Evolutionary conservation across 2,113 vertebrate species (phyloP), one percentile per base, ranked within the genome.

Genomic region (Riparia riparia): DNA sequence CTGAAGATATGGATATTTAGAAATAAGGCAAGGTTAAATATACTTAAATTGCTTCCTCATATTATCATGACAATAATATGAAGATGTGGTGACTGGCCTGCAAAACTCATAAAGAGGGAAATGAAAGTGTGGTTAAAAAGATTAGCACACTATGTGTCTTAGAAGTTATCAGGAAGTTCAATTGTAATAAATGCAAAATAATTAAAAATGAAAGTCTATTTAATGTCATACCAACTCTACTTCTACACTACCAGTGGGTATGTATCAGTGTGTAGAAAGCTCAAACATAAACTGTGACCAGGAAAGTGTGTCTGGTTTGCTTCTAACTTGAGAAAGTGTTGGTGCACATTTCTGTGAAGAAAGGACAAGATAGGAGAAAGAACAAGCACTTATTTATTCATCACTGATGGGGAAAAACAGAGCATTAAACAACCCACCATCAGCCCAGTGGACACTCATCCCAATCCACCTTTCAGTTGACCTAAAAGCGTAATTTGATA

Each of bases 1-100:
- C 20, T 39, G 28, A 86, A 82, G 65, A 73, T 68, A 92, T 14
- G 60, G 47, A 71, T 84, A 73, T 73, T 73, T 82, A 64, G 41
- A 68, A 89, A 84, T 41, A 80, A 80, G 12, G 41, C 14, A 73
- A 47, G 34, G 77, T 61, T 92, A 89, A 95, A 93, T 1, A 2
- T 49, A 66, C 31, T 90, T 83, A 92, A 47, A 80, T 76, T 92
- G 22, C 34, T 92, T n/a, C 53, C 91, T 95, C 86, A 91, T 83
- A 90, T 93, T 93, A 57, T 44, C 34, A 76, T 90, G 47, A 6
- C 82, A 96, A 81, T 66, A 91, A 90, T 89, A 77, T 39, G 14
- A 95, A 70, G 65, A n/a, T 78, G 61, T 21, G 73, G n/a, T 69
- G 26, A 86, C 77, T 26, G 28, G 47, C 61, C 44, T 78, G 64